A percentile compares a stretch with the other conserved stretches of the same genome.
These are phyloP conservation scores for Syrrhaptes paradoxus DNA, from an alignment of 2,113 vertebrate genomes.

Conservation along the genomic window DNA sequence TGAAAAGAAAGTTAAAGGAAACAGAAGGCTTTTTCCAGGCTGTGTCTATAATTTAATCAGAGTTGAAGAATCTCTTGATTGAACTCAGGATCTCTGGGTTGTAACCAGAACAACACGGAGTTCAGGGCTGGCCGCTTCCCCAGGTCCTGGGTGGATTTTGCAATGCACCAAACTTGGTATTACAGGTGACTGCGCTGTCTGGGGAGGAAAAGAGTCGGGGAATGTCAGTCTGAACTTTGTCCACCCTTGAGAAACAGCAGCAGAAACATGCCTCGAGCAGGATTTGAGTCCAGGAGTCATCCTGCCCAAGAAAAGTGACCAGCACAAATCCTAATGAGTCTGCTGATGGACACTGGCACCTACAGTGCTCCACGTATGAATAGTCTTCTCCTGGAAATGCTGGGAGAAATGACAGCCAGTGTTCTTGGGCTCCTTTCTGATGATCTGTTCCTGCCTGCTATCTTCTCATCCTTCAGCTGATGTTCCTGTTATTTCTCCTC, in stretches of 20 bases:
- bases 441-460: not conserved
- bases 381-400: not conserved
- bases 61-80: not conserved
- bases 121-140: not conserved
- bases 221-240: constrained; percentile 21
- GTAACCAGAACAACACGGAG: not conserved
- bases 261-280: accelerated
- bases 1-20: not conserved
- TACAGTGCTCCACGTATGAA: accelerated
- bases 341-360: not conserved
- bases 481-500: not conserved
- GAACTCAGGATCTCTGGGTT: not conserved
- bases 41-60: not conserved
- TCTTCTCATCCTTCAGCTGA: not conserved
- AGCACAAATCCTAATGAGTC: not conserved
- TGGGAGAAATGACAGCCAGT: not conserved
- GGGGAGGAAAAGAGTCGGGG: not conserved
- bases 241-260: not conserved
- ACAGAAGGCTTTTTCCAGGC: not conserved
- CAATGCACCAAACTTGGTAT: not conserved
- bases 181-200: not conserved
- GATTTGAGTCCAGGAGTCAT: not conserved
- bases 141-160: constrained; percentile 9
- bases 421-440: not conserved
- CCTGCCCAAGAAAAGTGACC: not conserved